Base-by-base conservation (phyloP, 2,888 invertebrate species). In the Nasonovia ribisnigri region DNA sequence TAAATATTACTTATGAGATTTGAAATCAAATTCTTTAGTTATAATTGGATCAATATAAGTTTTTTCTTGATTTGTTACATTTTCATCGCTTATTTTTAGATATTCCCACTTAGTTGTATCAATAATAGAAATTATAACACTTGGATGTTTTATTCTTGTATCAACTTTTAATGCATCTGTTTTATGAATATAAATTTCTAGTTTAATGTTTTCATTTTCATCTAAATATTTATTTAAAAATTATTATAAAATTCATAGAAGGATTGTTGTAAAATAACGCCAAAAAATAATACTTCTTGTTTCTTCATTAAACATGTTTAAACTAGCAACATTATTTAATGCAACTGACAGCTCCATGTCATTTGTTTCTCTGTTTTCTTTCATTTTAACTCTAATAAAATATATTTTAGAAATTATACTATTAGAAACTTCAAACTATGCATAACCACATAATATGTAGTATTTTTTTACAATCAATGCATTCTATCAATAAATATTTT, bases 91-190 rank as follows among this genome's bases (percentile, higher is more conserved):
- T 96, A 95, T 95, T 95, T 96, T 96, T 87, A 95, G 96, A 24
- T 97, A 95, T 95, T 97, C 96, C 94, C 96, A 95, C 0, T 96
- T 96, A 51, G 95, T 95, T n/a, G 95, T 95, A 95, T 97, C 96
- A 54, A 97, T 96, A 16, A 97, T 95, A 95, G 97, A 96, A 46
- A 97, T 96, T 95, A 97, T 96, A 20, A 97, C 97, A 95, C 97
- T 96, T 1, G 97, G 97, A 95, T 97, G 97, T 91, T 96, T 95
- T 43, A 97, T 96, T 90, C 96, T 95, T 94, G 96, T 96, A 95
- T 97, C 96, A 90, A 96, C 95, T 95, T 97, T 96, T 36, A 97
- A 95, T 95, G 96, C 96, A 95, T 97, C 97, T 20, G 96, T 96
- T 94, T 96, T 96, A 95, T 97, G 97, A 94, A 97, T 95, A 42